Evolutionary conservation across 2,113 vertebrate species (phyloP), one percentile per base, ranked within the genome.

Genomic region (Zootoca vivipara): DNA sequence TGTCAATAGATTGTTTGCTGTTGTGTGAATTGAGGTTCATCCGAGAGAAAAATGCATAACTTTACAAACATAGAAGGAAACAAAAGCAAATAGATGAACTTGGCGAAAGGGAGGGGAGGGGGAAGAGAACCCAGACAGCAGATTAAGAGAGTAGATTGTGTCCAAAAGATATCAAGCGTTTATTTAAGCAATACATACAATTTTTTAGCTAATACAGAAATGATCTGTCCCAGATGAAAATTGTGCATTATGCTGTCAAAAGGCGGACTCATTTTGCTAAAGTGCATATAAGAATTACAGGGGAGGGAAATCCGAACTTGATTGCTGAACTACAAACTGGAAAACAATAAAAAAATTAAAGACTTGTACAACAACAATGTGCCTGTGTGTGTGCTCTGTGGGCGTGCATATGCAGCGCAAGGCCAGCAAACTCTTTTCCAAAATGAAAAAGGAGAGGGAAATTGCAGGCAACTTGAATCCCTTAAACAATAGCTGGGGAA

Each of bases 291-390:
- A 93, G 82, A 82, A 83, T 87, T 9, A 16, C 0, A 35, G 90
- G 87, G 90, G 86, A 65, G 74, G 78, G 88, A 90, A 91, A 82
- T 77, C 79, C 15, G 5, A 52, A 62, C 3, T 77, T 90, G 81
- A 85, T 88, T 92, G 89, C 86, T 87, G 86, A 86, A 88, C 82
- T 82, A 56, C 89, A 81, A 88, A 85, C 38, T 89, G 86, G 83
- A 94, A 94, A 90, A 91, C 42, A 86, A 89, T 40, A 62, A 95
- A 88, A 92, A 64, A 15, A 69, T 92, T 52, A 52, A 52, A 52
- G 93, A 82, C 86, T 90, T 75, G 4, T 89, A 87, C 87, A 90
- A 91, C 30, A 72, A 85, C 0, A 24, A 6, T 78, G 56, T 22
- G 35, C 46, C 79, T 67, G 69, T 56, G 1, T 4, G 26, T 69